Conservation (phyloP, 1,140 invertebrate genomes). For the Atta texana region DNA sequence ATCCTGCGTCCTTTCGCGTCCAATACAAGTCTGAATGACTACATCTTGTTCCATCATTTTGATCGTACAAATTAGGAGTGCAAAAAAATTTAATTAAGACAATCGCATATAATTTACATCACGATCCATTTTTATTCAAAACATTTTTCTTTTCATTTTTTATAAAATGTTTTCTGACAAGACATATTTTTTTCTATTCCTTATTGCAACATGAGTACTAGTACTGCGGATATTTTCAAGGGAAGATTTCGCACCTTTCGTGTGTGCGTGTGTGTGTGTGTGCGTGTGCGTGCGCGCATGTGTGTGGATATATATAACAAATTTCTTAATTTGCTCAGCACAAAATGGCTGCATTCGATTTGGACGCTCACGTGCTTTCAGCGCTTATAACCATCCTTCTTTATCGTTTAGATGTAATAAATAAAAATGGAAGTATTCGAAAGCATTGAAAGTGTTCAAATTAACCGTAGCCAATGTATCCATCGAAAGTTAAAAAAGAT, state of each 20-base stretch:
- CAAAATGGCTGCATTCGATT: background rate
- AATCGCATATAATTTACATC: background rate
- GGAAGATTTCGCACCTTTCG: background rate
- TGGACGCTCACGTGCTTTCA: no score
- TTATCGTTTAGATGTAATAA: no score
- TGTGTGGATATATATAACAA: background rate
- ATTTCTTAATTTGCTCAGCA: background rate
- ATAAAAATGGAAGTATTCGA: no score
- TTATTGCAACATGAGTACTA: background rate
- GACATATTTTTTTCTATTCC: background rate
- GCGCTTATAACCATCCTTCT: no score
- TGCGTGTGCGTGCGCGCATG: no score
- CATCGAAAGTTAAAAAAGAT: background rate
- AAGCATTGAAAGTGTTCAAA: no score
- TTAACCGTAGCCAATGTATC: background rate
- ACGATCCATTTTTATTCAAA: background rate
- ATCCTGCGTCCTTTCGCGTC: background rate
- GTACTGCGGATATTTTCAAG: background rate
- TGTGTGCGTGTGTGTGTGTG: background rate
- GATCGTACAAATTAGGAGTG: background rate
- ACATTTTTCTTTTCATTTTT: background rate
- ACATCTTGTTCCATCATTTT: background rate
- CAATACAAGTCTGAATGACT: background rate
- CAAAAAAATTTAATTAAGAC: background rate
- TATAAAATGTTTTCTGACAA: background rate